phyloP scores from a whole-genome alignment of 2,113 vertebrate genomes.

The Trematomus loennbergii region DNA sequence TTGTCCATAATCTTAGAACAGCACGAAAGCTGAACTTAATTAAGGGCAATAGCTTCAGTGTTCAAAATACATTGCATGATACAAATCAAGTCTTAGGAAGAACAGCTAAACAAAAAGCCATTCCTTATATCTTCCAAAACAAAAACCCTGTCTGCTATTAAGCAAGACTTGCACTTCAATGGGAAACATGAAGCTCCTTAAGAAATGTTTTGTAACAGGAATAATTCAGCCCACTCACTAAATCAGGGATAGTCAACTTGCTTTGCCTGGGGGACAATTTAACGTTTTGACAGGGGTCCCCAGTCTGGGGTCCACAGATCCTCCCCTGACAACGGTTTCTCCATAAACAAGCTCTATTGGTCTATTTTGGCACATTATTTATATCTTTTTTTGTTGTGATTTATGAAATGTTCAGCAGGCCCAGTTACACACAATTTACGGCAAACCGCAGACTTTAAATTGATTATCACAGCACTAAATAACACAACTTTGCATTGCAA shows the following conservation, averaged over 20 bases:
- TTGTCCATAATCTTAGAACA: neutral
- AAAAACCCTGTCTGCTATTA: neutral
- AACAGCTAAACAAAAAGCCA: slow-evolving; percentile 8
- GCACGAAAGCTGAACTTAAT: slow-evolving; percentile 9
- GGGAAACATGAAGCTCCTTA: neutral
- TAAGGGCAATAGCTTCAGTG: neutral
- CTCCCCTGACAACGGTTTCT: too few relatives aligned
- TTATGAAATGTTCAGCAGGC: too few relatives aligned
- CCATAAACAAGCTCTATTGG: too few relatives aligned
- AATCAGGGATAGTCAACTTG: too few relatives aligned
- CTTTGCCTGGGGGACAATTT: too few relatives aligned
- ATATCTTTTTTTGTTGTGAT: too few relatives aligned
- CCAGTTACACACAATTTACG: too few relatives aligned
- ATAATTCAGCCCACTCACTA: neutral
- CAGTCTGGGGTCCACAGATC: too few relatives aligned
- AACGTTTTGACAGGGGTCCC: too few relatives aligned
- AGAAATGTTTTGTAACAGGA: neutral
- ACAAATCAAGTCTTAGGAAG: slow-evolving; percentile 1
- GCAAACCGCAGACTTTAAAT: too few relatives aligned
- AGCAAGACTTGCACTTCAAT: neutral
- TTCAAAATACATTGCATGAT: neutral
- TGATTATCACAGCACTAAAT: too few relatives aligned
- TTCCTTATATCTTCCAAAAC: neutral
- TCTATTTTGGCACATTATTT: too few relatives aligned
- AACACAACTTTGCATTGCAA: neutral